Evolutionary conservation across 2,888 invertebrate species (phyloP), one percentile per base, ranked within the genome.

Genomic region (Macropis europaea): DNA sequence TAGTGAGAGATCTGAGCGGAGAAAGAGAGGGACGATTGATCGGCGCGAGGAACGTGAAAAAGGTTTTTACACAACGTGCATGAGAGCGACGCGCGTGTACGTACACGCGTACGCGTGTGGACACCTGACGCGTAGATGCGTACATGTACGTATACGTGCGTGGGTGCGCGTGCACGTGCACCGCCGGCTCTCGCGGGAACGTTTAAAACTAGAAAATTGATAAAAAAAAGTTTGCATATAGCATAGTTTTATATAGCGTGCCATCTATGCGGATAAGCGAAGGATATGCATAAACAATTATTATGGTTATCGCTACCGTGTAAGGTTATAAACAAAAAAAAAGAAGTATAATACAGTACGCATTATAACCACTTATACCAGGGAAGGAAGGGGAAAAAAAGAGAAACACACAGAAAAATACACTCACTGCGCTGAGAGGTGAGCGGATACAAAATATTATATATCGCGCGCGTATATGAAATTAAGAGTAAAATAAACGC

Each of bases 211-310:
- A 79, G 64, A 40, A 19, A 57, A 57, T 24, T 47, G 26, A 38
- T 40, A 30, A 76, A 71, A 67, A 70, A 78, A 69, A 80, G 84
- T 79, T 83, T 82, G 83, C 84, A 78, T 73, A 81, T 76, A 88
- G 85, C 84, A 87, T 88, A 88, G 87, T 88, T 88, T 88, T 88
- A 87, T 88, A 88, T 87, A 88, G 87, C 83, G 77, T 86, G 82
- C 79, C 84, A 76, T 81, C 78, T 86, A 85, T 82, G 82, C 82
- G 79, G 82, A 82, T 84, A 82, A 85, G 78, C 76, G 82, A 82
- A 87, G 72, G 73, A 82, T 81, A 83, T 77, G 80, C 77, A 85
- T 83, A 76, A 83, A 85, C 79, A 78, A 82, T 84, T 84, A 84
- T 76, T 69, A 84, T 77, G 76, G 82, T 82, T 81, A 81, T 73